A percentile compares a stretch with the other conserved stretches of the same genome.
Conservation (phyloP, 1,140 invertebrate species). For the Drosophila littoralis region DNA sequence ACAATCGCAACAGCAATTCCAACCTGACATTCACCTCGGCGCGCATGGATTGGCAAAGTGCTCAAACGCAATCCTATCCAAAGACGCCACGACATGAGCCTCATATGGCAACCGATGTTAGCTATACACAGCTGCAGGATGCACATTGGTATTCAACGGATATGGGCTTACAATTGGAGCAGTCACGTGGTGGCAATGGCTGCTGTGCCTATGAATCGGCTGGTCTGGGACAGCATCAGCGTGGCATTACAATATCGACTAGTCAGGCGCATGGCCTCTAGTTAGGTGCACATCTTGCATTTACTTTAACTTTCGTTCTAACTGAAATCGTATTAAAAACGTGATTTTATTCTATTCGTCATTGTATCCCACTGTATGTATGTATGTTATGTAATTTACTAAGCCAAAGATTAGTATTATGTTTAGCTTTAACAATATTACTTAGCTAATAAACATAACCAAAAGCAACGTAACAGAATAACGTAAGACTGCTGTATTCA, state of each 20-base stretch:
- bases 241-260: conserved; percentile 51
- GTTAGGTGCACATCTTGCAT: background rate
- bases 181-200: conserved; percentile 16
- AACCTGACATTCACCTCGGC: conserved; percentile 34
- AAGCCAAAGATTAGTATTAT: conserved; percentile 70
- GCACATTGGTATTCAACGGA: conserved; percentile 63
- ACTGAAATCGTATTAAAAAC: conserved; percentile 62
- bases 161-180: conserved; percentile 52
- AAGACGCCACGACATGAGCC: conserved; percentile 49
- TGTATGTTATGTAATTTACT: conserved; percentile 44
- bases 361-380: conserved; percentile 34
- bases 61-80: conserved; percentile 49
- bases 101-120: conserved; percentile 36
- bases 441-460: conserved; percentile 48
- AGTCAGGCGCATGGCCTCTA: conserved; percentile 62
- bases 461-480: background rate
- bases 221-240: conserved; percentile 55
- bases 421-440: conserved; percentile 29
- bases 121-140: conserved; percentile 53
- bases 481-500: background rate
- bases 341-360: conserved; percentile 62
- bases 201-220: conserved; percentile 60
- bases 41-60: conserved; percentile 66
- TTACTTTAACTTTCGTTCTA: conserved; percentile 32
- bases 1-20: conserved; percentile 30